Evolutionary conservation across 2,797 vertebrate genomes (phyloP).

Genomic region (Lithobates sylvaticus): DNA sequence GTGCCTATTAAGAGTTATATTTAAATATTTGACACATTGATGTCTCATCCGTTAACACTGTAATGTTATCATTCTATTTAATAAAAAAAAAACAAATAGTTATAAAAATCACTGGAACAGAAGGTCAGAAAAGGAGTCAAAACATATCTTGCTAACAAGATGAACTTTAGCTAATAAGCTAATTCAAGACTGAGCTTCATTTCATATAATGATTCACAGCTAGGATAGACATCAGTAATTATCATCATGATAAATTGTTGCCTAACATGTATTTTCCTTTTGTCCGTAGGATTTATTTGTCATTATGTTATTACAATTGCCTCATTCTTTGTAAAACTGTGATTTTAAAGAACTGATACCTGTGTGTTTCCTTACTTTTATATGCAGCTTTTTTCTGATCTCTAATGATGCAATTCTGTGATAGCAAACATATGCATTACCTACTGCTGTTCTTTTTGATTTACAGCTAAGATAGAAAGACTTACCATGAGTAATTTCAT

Average conservation of each 20-base stretch:
- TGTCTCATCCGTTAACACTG: background rate
- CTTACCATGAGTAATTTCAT: too few species aligned
- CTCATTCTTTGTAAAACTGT: background rate
- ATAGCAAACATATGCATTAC: background rate
- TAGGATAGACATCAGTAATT: slow-evolving; percentile 39
- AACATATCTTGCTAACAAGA: slow-evolving; percentile 53
- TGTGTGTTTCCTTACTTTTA: background rate
- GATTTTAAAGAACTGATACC: background rate
- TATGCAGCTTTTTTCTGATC: background rate
- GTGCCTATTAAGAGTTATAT: background rate
- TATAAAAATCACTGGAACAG: slow-evolving; percentile 46
- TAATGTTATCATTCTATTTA: background rate
- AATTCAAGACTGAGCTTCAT: slow-evolving; percentile 37
- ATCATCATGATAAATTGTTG: slow-evolving; percentile 24
- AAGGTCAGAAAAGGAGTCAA: slow-evolving; percentile 55
- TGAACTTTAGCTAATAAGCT: slow-evolving; percentile 58
- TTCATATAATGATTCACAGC: slow-evolving; percentile 42
- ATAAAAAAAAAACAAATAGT: slow-evolving; percentile 40
- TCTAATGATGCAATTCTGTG: background rate
- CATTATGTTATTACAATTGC: background rate
- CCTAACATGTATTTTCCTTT: background rate
- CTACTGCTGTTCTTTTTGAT: background rate
- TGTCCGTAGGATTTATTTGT: background rate
- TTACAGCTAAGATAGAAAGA: too few species aligned
- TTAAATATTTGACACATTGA: background rate